Evolutionary conservation across 2,797 vertebrate genomes (phyloP), one percentile per base, ranked within the genome.

Genomic region (Myoxocephalus aenaeus): DNA sequence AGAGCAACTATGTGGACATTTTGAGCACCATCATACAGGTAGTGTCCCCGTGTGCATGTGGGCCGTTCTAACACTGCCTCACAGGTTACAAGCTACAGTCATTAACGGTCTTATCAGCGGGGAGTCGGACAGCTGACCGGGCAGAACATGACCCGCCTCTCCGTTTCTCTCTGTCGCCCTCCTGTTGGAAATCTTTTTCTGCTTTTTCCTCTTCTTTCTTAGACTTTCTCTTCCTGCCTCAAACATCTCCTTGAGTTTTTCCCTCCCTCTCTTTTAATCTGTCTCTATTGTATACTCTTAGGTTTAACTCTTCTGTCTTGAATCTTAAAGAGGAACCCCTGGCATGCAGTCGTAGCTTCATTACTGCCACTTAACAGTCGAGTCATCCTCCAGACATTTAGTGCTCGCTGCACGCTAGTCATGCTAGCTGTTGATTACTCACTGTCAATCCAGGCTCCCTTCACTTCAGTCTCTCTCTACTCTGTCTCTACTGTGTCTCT

Each of bases 1-100:
- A 99, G 92, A 99, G 97, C 93, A 99, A 99, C 94, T 99, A 99
- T 0, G 98, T 99, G 71, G 97, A 97, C 91, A 99, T 99, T 91
- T 91, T 99, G 76, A 96, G 95, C 79, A 99, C 98, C 51, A 94
- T 99, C 73, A 94, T 99, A 86, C 96, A 99, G 96, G 97, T 98
- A 93, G 90, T 59, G 53, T 53, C n/a, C n/a, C 17, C 48, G 58
- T 59, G 44, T 77, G 34, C 76, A 5, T 74, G 22, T 54, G 36
- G 51, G 44, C 57, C 14, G n/a, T 66, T 76, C 53, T 66, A 73
- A 66, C 65, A n/a, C 64, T 65, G 53, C 32, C 71, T 75, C 63
- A 40, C 51, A 74, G 74, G 29, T 58, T 29, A 20, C 76, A 46
- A 70, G 73, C 68, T 78, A 58, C 65, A 75, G 64, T 85, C 63